phyloP scores from a whole-genome alignment of 1,140 invertebrate species.

The Venustaconcha ellipsiformis region DNA sequence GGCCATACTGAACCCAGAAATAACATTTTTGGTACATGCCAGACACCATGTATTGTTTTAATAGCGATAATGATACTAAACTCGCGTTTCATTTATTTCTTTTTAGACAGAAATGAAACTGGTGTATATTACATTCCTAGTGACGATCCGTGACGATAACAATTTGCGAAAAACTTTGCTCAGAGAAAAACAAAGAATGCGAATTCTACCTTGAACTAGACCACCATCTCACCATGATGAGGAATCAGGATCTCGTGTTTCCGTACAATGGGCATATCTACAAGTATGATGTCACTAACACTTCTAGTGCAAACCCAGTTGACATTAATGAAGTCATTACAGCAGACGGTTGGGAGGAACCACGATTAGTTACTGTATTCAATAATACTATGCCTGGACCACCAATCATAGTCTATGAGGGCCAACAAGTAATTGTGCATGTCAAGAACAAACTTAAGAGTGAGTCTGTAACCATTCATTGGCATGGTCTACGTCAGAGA shows the following conservation, averaged over 20 bases:
- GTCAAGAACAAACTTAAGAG: slow-evolving; percentile 85
- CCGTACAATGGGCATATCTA: slow-evolving; percentile 50
- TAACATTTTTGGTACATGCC: too few relatives aligned
- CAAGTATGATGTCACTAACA: slow-evolving; percentile 43
- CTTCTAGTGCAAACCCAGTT: slow-evolving; percentile 32
- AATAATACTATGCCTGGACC: slow-evolving; percentile 62
- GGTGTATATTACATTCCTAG: too few relatives aligned
- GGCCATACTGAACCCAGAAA: too few relatives aligned
- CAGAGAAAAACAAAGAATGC: slow-evolving; percentile 31
- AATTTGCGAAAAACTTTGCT: slow-evolving; percentile 13
- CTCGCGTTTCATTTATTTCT: too few relatives aligned
- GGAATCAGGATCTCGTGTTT: slow-evolving; percentile 27
- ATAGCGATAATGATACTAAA: too few relatives aligned
- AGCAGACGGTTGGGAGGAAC: slow-evolving; percentile 52
- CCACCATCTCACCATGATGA: slow-evolving; percentile 53
- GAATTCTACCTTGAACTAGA: slow-evolving; percentile 43
- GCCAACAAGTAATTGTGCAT: slow-evolving; percentile 87
- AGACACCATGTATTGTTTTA: too few relatives aligned
- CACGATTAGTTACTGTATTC: slow-evolving; percentile 39
- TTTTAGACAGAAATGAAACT: too few relatives aligned
- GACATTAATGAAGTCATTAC: slow-evolving; percentile 46
- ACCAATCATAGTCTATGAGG: slow-evolving; percentile 80
- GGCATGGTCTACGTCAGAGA: slow-evolving; percentile 86
- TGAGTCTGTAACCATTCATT: slow-evolving; percentile 86
- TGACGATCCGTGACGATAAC: too few relatives aligned